phyloP scores from a whole-genome alignment of 1,140 invertebrate genomes.

The Halesus radiatus region DNA sequence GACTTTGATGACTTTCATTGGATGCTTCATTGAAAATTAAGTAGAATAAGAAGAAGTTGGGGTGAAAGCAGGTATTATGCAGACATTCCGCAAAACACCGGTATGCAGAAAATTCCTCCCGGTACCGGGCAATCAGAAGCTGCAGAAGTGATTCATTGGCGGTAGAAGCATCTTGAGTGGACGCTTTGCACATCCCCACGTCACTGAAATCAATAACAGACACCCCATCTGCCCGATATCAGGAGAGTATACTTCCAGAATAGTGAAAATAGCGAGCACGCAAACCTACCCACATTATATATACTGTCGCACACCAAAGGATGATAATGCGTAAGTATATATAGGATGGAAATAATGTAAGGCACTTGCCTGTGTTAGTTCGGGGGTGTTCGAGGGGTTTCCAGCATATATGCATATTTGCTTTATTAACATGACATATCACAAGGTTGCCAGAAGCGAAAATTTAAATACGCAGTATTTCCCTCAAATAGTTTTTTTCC shows the following conservation, averaged over 20 bases:
- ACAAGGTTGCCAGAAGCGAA: slow-evolving; percentile 20
- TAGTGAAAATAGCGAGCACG: slow-evolving; percentile 16
- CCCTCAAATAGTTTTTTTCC: too few species aligned
- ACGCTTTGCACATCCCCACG: not conserved
- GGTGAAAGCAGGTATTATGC: too few species aligned
- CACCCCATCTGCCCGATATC: not conserved
- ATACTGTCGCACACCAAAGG: slow-evolving; percentile 2
- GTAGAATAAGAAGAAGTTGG: too few species aligned
- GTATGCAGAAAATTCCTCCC: not conserved
- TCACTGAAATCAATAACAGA: slow-evolving; percentile 4
- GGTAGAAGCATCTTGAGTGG: not conserved
- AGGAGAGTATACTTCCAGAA: slow-evolving; percentile 39
- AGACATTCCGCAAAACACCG: too few species aligned
- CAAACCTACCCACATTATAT: slow-evolving; percentile 16
- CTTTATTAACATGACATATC: slow-evolving; percentile 45
- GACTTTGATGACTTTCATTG: too few species aligned
- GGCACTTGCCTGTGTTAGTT: slow-evolving; percentile 15
- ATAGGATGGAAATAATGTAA: slow-evolving; percentile 12
- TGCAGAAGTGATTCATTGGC: not conserved
- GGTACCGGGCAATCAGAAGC: not conserved
- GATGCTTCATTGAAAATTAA: too few species aligned
- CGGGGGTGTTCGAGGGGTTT: slow-evolving; percentile 27
- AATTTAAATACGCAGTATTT: not conserved
- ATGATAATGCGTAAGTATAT: not conserved
- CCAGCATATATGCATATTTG: slow-evolving; percentile 49